Evolutionary conservation across 2,797 vertebrate species (phyloP), one percentile per base, ranked within the genome.

Genomic region (Champsocephalus gunnari): DNA sequence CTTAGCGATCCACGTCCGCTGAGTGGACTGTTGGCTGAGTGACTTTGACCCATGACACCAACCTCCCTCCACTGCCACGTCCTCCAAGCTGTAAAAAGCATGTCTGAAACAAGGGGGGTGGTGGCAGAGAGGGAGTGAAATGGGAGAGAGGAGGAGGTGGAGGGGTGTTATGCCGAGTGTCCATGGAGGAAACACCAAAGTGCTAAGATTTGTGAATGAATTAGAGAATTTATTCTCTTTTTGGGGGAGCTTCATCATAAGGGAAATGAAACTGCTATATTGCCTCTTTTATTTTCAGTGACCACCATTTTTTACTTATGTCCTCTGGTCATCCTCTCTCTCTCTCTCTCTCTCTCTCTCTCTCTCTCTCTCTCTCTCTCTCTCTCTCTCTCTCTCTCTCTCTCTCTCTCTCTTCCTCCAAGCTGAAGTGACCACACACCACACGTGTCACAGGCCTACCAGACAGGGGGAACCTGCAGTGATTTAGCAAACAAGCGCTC

Each of bases 401-500:
- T 19, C 19, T 21, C 13, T 32, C 62, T 60, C 58, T 71, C 53
- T 47, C n/a, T 73, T 57, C 70, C 47, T 80, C 21, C 66, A 32
- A 87, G 86, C 80, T 79, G 75, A 92, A 92, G 92, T 92, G 93
- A 93, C 92, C 93, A 94, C 92, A 92, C 92, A 91, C 90, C 93
- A 89, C 92, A 90, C 90, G 92, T 95, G 95, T 95, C 94, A 92
- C 88, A 92, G 91, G 93, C 82, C 92, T 91, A 93, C 94, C 93
- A 96, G 96, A 95, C 92, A 88, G 92, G 84, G 93, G 92, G 93
- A 95, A 96, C 92, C 94, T 94, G 94, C 96, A 95, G 96, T 96
- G 96, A 97, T 97, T 97, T 96, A 96, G 95, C 96, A 96, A 96
- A 96, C 95, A 95, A 97, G 94, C 90, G 82, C 96, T 96, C 96